These are phyloP conservation scores for Styela plicata DNA, from an alignment of 23 tunicate species.

Conservation along the genomic window DNA sequence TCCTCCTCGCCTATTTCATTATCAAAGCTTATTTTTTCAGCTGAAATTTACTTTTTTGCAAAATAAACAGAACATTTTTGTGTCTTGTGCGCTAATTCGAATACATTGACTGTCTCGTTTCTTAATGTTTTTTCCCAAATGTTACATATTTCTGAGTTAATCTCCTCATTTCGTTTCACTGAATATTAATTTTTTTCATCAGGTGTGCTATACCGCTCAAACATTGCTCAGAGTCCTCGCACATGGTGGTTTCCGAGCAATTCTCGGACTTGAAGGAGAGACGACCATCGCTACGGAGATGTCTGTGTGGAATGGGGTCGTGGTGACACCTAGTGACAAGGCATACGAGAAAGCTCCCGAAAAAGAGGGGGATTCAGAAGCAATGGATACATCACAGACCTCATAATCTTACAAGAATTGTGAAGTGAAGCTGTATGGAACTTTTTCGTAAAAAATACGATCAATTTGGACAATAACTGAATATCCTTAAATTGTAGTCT, in stretches of 20 bases:
- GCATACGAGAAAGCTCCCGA: conserved; percentile 66
- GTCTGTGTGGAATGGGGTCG: conserved; percentile 82
- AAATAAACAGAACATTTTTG: no score
- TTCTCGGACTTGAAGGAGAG: conserved; percentile 79
- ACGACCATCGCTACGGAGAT: conserved; percentile 56
- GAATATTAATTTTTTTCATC: no score
- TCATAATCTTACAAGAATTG: neutral
- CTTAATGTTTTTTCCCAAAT: no score
- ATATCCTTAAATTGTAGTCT: neutral
- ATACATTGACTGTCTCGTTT: no score
- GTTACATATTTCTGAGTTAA: no score
- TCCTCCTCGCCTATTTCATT: no score
- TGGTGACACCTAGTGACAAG: conserved; percentile 91
- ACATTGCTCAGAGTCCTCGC: conserved; percentile 80
- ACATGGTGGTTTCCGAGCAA: conserved; percentile 87
- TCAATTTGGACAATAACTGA: neutral
- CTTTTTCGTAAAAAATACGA: neutral
- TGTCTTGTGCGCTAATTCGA: no score
- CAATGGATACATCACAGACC: conserved; percentile 50
- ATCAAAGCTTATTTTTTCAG: no score
- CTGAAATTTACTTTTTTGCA: no score
- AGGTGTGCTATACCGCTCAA: conserved; percentile 97
- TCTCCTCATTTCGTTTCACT: no score
- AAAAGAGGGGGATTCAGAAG: conserved; percentile 46
- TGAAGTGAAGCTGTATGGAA: neutral